Evolutionary conservation across 2,113 vertebrate species (phyloP).

Genomic region (Crotalus horridus): DNA sequence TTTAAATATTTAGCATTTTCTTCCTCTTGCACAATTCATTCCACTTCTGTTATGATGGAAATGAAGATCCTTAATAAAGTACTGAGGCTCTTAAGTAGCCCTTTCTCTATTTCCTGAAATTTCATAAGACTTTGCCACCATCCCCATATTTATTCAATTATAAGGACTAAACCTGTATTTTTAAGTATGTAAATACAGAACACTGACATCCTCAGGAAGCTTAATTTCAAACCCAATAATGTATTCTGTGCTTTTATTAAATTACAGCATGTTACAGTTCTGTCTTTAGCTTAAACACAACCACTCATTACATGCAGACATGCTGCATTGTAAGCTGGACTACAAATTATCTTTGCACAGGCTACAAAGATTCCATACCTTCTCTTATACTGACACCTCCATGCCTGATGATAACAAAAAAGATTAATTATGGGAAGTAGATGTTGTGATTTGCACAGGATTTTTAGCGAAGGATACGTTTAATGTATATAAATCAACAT

Average conservation of each 20-base stretch:
- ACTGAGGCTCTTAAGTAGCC: background rate
- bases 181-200: background rate
- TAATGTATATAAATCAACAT: slow-evolving; percentile 28
- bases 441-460: slow-evolving; percentile 12
- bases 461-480: slow-evolving; percentile 22
- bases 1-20: background rate
- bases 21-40: background rate
- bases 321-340: background rate
- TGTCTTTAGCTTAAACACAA: background rate
- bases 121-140: background rate
- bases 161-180: background rate
- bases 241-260: background rate
- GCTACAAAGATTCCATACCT: background rate
- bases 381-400: background rate
- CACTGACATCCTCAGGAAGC: background rate
- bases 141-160: background rate
- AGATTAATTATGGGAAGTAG: slow-evolving; percentile 25
- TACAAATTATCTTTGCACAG: background rate
- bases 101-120: background rate
- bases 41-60: background rate
- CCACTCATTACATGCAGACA: background rate
- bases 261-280: background rate
- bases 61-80: background rate
- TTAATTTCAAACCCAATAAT: background rate
- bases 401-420: background rate